phyloP scores from a whole-genome alignment of 2,113 vertebrate genomes.

The Phocoena phocoena region DNA sequence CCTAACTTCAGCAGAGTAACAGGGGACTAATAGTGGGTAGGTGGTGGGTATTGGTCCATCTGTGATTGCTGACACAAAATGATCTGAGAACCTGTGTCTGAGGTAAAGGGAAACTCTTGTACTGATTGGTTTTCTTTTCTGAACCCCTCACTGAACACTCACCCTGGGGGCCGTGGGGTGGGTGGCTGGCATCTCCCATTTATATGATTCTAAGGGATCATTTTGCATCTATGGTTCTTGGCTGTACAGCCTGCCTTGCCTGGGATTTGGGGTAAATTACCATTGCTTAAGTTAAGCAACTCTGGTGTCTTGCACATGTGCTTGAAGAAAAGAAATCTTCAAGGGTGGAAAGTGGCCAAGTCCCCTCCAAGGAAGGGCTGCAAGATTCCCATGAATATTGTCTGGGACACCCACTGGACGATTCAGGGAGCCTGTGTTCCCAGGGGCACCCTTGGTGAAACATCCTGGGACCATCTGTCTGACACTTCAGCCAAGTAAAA shows the following conservation, averaged over 20 bases:
- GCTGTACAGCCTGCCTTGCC: neutral
- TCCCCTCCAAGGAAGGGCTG: neutral
- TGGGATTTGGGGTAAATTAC: neutral
- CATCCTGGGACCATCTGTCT: constrained; percentile 37
- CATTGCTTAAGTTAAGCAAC: neutral
- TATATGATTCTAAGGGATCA: neutral
- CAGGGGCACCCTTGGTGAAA: neutral
- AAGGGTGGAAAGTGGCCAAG: neutral
- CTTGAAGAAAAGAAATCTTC: constrained; percentile 17
- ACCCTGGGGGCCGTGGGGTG: neutral
- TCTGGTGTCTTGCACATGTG: neutral
- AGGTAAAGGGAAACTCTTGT: neutral
- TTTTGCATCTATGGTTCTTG: neutral
- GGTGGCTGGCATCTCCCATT: neutral
- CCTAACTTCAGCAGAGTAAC: neutral
- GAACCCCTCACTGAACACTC: neutral
- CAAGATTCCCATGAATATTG: neutral
- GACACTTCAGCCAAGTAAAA: constrained; percentile 8
- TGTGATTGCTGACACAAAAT: neutral
- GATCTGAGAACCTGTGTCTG: neutral
- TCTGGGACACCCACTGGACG: neutral
- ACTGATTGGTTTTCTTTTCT: neutral
- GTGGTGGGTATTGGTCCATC: neutral
- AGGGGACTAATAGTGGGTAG: neutral
- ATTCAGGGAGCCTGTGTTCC: neutral